phyloP scores from a whole-genome alignment of 2,797 vertebrate species.

The Microctenopoma lineatum region DNA sequence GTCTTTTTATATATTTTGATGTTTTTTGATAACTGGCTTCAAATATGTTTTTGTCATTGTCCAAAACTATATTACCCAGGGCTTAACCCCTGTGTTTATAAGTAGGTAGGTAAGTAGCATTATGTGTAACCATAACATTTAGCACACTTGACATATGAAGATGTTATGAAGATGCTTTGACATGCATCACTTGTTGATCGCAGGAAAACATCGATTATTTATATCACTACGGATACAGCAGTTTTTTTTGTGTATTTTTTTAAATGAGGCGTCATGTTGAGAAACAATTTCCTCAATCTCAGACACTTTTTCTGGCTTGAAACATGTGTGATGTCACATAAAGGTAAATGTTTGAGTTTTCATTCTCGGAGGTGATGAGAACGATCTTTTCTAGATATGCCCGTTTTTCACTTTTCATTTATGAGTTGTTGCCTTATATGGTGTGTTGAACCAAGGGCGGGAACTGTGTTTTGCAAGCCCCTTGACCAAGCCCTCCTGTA shows the following conservation, averaged over 20 bases:
- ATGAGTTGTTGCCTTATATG: constrained; percentile 85
- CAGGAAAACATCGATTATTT: constrained; percentile 2
- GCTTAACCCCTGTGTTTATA: no score
- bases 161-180: constrained; percentile 21
- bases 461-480: constrained; percentile 81
- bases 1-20: constrained; percentile 15
- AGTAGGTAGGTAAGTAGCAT: constrained; percentile 4
- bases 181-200: constrained; percentile 8
- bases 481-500: constrained; percentile 82
- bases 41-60: background rate
- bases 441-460: constrained; percentile 76
- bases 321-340: background rate
- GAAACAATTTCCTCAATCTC: constrained; percentile 8
- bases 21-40: constrained; percentile 1
- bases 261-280: background rate
- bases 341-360: background rate
- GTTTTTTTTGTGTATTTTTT: constrained; percentile 1
- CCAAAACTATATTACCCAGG: background rate
- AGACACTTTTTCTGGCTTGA: constrained; percentile 3
- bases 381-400: constrained; percentile 36
- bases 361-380: background rate
- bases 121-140: constrained; percentile 1
- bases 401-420: constrained; percentile 64
- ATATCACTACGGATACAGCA: background rate
- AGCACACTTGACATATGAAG: constrained; percentile 21